Evolutionary conservation across 2,113 vertebrate genomes (phyloP).

Genomic region (Blennius ocellaris): DNA sequence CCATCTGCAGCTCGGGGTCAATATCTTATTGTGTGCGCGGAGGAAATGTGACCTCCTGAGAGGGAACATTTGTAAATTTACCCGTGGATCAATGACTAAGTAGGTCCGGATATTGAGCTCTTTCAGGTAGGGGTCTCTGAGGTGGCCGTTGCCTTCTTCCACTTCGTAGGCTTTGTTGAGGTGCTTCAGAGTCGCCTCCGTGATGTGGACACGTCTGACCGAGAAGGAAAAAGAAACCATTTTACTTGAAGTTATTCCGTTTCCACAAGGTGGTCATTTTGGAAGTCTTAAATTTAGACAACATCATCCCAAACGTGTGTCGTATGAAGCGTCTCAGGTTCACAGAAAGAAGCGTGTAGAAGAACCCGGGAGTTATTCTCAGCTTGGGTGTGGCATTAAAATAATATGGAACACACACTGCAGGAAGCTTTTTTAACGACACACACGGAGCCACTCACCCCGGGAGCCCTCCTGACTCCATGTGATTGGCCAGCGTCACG

Average conservation of each 20-base stretch:
- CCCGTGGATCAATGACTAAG: conserved; percentile 94
- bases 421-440: too few relatives aligned
- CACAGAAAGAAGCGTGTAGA: too few relatives aligned
- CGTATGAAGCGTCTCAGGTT: too few relatives aligned
- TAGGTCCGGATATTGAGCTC: conserved; percentile 93
- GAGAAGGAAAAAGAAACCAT: not conserved
- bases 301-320: too few relatives aligned
- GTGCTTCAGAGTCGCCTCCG: conserved; percentile 94
- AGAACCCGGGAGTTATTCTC: not conserved
- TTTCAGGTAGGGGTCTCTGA: conserved; percentile 92
- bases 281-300: not conserved
- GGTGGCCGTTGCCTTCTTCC: conserved; percentile 93
- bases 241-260: not conserved
- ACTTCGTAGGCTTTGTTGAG: conserved; percentile 96
- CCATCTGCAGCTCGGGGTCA: not conserved
- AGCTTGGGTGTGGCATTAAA: not conserved
- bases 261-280: not conserved
- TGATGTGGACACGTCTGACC: conserved; percentile 95
- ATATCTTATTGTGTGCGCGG: not conserved
- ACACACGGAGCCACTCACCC: conserved; percentile 90
- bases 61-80: conserved; percentile 61
- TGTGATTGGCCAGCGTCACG: conserved; percentile 96
- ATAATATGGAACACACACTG: not conserved
- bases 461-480: conserved; percentile 96
- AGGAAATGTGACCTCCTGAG: not conserved